Conservation (phyloP, 2,797 vertebrate genomes). For the Xenops minutus region DNA sequence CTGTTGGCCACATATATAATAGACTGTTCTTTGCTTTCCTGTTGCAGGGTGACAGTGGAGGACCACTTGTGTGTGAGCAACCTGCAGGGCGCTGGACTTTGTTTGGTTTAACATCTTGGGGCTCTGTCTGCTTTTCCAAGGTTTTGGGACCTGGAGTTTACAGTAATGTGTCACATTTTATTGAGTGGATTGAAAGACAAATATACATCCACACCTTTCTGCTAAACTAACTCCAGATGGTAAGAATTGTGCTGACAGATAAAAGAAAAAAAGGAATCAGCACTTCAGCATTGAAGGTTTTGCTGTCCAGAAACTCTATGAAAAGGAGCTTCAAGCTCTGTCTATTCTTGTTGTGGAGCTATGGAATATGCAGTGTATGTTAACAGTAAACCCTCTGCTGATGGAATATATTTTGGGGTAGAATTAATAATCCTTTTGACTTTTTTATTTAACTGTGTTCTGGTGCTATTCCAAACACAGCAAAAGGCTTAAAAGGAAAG, state of each 20-base stretch:
- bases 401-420: constrained; percentile 14
- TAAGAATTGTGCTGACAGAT: background rate
- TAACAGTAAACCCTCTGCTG: background rate
- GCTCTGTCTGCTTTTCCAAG: constrained; percentile 94
- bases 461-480: constrained; percentile 37
- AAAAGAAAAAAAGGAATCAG: background rate
- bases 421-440: background rate
- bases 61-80: constrained; percentile 89
- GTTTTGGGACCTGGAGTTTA: constrained; percentile 94
- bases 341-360: background rate
- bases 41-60: constrained; percentile 92
- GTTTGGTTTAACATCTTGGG: constrained; percentile 95
- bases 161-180: constrained; percentile 93
- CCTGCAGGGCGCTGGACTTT: constrained; percentile 85
- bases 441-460: constrained; percentile 36
- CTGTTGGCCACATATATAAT: accelerated
- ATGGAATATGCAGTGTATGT: background rate
- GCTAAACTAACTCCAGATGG: constrained; percentile 63
- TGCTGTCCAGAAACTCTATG: background rate
- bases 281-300: background rate
- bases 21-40: background rate
- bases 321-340: background rate
- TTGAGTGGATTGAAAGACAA: constrained; percentile 91
- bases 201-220: constrained; percentile 92
- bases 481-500: constrained; percentile 33